These are phyloP conservation scores for Antrozous pallidus DNA, from an alignment of 2,797 vertebrate genomes.

Conservation along the genomic window DNA sequence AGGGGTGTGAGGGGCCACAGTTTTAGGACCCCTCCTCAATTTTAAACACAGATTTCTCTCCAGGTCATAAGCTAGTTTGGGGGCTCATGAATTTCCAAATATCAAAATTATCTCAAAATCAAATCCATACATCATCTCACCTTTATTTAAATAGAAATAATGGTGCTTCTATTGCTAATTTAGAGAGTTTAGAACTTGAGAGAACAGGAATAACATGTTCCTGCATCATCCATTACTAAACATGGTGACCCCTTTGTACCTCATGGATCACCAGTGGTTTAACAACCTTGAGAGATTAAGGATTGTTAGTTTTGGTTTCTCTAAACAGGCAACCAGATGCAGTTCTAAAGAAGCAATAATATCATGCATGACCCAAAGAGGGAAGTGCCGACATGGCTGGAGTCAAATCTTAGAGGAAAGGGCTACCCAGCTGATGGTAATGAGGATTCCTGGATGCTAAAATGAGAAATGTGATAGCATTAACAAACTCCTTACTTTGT, in stretches of 20 bases:
- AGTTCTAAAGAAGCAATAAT: not conserved
- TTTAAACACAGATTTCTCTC: not conserved
- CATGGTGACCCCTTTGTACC: too few species aligned
- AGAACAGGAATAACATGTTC: not conserved
- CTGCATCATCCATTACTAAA: too few species aligned
- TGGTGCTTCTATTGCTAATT: not conserved
- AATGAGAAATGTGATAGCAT: not conserved
- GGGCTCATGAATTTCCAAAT: not conserved
- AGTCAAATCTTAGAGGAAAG: not conserved
- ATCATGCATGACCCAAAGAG: rapidly evolving
- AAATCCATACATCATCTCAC: not conserved
- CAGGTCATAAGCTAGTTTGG: not conserved
- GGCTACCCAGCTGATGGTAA: rapidly evolving
- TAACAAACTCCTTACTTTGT: not conserved
- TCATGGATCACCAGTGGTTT: too few species aligned
- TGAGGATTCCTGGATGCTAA: too few species aligned
- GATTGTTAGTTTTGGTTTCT: not conserved
- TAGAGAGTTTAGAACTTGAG: not conserved
- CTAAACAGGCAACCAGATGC: not conserved
- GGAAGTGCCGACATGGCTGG: not conserved
- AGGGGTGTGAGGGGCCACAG: too few species aligned
- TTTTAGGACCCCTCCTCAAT: not conserved
- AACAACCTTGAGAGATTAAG: not conserved
- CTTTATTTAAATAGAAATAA: not conserved
- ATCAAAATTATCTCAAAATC: not conserved